Conservation (phyloP, 30 jellyfish, hydroid and myxozoan species). For the Sanderia malayensis region DNA sequence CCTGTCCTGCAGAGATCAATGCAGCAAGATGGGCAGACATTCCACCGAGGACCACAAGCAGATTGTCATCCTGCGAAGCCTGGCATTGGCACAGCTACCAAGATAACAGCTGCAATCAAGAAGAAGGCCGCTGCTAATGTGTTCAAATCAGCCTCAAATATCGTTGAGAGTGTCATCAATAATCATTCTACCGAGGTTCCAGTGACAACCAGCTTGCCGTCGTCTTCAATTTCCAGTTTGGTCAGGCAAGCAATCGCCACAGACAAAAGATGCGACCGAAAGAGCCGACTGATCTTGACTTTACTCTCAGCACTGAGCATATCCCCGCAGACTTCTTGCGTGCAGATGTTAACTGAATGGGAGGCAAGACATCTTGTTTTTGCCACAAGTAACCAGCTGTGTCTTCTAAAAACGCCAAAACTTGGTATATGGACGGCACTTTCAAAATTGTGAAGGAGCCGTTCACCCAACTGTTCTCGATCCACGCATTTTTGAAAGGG, state of each 20-base stretch:
- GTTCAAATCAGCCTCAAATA: background rate
- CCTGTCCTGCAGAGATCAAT: too few relatives aligned
- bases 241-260: constrained; percentile 5
- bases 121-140: background rate
- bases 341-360: background rate
- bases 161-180: background rate
- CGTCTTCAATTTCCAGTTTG: background rate
- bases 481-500: constrained; percentile 7
- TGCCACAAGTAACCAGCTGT: background rate
- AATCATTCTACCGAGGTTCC: background rate
- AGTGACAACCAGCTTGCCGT: background rate
- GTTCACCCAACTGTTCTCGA: background rate
- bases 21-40: too few relatives aligned
- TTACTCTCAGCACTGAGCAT: background rate
- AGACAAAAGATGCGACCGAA: constrained; percentile 3
- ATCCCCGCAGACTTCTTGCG: background rate
- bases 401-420: background rate
- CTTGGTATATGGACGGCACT: constrained; percentile 18
- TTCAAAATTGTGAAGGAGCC: constrained; percentile 2
- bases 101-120: background rate
- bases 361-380: constrained; percentile 10
- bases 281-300: constrained; percentile 1
- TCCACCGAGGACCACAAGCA: background rate
- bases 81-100: background rate
- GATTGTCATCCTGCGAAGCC: background rate